Conservation (phyloP, 1,140 invertebrate genomes). For the Panagrolaimus sp. region DNA sequence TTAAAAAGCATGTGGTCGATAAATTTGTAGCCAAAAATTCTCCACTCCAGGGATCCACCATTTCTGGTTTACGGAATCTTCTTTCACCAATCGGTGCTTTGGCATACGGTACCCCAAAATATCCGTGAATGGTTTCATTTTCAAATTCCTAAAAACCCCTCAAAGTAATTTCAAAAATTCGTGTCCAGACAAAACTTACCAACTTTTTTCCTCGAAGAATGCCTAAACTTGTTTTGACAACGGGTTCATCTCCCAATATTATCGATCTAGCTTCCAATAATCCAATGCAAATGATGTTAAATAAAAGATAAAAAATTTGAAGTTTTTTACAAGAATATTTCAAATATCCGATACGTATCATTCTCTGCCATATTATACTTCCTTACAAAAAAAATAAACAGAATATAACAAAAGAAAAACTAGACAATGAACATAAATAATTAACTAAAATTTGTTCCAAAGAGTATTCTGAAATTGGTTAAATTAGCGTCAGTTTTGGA, state of each 20-base stretch:
- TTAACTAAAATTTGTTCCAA: no score
- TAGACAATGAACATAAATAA: no score
- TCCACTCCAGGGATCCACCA: conserved; percentile 46
- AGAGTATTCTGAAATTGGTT: no score
- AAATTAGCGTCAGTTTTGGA: no score
- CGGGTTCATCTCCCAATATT: neutral
- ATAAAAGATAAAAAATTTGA: no score
- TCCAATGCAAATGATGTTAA: no score
- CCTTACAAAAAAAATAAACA: no score
- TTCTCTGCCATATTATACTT: no score
- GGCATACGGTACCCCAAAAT: conserved; percentile 56
- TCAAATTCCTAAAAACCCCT: conserved; percentile 45
- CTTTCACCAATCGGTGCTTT: conserved; percentile 46
- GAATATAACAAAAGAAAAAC: no score
- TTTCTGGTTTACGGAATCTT: conserved; percentile 45
- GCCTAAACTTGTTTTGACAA: neutral
- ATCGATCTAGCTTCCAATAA: no score
- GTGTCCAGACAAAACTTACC: neutral
- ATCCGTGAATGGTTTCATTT: conserved; percentile 36
- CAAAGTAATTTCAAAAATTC: neutral
- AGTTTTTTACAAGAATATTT: no score
- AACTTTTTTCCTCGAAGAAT: neutral
- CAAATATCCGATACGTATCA: no score
- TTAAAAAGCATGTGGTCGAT: conserved; percentile 74
- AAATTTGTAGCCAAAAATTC: conserved; percentile 49